Conservation (phyloP, 2,797 vertebrate species). For the Sebastes glaucus region DNA sequence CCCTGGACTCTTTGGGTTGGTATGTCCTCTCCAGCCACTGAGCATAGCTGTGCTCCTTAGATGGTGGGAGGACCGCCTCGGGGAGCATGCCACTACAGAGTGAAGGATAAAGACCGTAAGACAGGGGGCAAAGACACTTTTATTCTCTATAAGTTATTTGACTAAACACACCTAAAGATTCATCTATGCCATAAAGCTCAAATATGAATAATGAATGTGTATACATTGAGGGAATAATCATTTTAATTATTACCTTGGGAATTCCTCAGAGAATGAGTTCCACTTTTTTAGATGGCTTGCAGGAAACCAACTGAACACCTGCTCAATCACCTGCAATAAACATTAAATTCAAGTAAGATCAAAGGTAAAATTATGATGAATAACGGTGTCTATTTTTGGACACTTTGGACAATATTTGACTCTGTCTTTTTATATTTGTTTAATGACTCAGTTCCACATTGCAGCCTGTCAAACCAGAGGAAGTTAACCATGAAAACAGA, state of each 20-base stretch:
- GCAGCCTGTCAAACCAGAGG: background rate
- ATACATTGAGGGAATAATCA: background rate
- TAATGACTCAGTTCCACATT: background rate
- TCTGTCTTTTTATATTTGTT: background rate
- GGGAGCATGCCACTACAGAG: slow-evolving; percentile 86
- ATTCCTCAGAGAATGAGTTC: slow-evolving; percentile 78
- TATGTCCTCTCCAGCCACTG: slow-evolving; percentile 86
- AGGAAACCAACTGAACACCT: slow-evolving; percentile 87
- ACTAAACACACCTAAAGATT: background rate
- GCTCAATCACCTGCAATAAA: slow-evolving; percentile 83
- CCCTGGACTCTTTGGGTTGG: slow-evolving; percentile 46
- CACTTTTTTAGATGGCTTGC: slow-evolving; percentile 83
- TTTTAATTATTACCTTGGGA: slow-evolving; percentile 78
- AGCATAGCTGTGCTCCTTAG: slow-evolving; percentile 91
- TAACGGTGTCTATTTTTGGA: background rate
- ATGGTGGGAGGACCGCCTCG: slow-evolving; percentile 90
- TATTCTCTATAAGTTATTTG: background rate
- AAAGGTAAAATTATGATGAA: background rate
- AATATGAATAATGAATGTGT: background rate
- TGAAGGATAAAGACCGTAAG: background rate
- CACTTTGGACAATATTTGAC: background rate
- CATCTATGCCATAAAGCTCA: background rate
- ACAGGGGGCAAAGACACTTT: background rate
- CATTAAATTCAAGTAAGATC: background rate
- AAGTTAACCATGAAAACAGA: background rate